Conservation (phyloP, 2,888 invertebrate species). For the Ramazzottius varieornatus region DNA sequence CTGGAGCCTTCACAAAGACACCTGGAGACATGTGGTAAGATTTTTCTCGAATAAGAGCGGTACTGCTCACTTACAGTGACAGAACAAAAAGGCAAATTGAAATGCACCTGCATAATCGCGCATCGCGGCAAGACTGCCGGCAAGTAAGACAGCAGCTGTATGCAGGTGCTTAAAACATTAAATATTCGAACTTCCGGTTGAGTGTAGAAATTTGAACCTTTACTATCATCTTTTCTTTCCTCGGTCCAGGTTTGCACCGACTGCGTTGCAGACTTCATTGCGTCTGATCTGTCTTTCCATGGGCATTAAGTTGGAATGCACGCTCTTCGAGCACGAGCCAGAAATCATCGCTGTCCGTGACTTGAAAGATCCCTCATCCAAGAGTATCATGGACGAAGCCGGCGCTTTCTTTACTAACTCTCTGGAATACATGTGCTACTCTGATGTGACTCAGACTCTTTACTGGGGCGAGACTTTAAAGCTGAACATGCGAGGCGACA, state of each 20-base stretch:
- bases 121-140: too few relatives aligned
- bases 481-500: conserved; percentile 3
- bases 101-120: too few relatives aligned
- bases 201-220: too few relatives aligned
- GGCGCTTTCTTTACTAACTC: conserved; percentile 1
- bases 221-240: too few relatives aligned
- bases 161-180: too few relatives aligned
- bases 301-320: background rate
- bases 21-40: too few relatives aligned
- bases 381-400: background rate
- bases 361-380: background rate
- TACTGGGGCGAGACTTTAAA: background rate
- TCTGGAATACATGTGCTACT: background rate
- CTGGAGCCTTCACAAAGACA: too few relatives aligned
- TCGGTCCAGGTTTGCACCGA: background rate
- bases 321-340: background rate
- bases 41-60: too few relatives aligned
- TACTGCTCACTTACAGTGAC: too few relatives aligned
- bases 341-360: background rate
- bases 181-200: too few relatives aligned
- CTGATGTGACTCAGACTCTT: background rate
- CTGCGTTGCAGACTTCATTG: background rate
- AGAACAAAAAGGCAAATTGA: too few relatives aligned
- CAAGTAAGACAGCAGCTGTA: too few relatives aligned
- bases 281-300: background rate